Base-by-base conservation (phyloP, 2,888 invertebrate species). In the Aleiodes leptofemur region DNA sequence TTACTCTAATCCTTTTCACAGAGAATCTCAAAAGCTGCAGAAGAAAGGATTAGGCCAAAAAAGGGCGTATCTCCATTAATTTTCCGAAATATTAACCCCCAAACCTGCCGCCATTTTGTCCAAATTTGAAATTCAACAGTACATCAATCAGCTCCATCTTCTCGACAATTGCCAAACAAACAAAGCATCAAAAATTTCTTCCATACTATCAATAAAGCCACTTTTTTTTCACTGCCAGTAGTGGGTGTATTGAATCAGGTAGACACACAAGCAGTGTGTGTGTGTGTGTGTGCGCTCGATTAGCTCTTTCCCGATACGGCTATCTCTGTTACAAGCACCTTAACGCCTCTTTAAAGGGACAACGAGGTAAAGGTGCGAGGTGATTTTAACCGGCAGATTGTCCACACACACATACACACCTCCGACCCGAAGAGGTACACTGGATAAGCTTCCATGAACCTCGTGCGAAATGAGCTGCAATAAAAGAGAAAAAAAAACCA, bases 321-420 rank as follows among this genome's bases (percentile, higher is more conserved):
- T 82, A 82, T 83, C 83, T 80, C 78, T 72, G 79, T 82, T 79
- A 83, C 85, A 84, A 83, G 84, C 79, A 81, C 79, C 79, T 82
- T 82, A 79, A 81, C 82, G 82, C 82, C 82, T 83, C 81, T 83
- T 80, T 80, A 81, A 68, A 51, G 82, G 79, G 80, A 78, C 77
- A 72, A 66, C 23, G 23, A 23, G 23, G n/a, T n/a, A 68, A 13
- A 76, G 69, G 73, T 61, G 64, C 73, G 73, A 78, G 73, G 73
- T 79, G 85, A 86, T 86, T 82, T 80, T 83, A 76, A 81, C 73
- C 83, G 82, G 83, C 80, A 83, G 86, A 86, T 86, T 84, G 81
- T 79, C 59, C 72, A 23, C 38, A 64, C 23, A 23, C 23, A 23
- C 23, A 23, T 2, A 23, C 23, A 23, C 61, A 48, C 61, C 38